phyloP scores from a whole-genome alignment of 2,797 vertebrate species.

The Lemur catta region DNA sequence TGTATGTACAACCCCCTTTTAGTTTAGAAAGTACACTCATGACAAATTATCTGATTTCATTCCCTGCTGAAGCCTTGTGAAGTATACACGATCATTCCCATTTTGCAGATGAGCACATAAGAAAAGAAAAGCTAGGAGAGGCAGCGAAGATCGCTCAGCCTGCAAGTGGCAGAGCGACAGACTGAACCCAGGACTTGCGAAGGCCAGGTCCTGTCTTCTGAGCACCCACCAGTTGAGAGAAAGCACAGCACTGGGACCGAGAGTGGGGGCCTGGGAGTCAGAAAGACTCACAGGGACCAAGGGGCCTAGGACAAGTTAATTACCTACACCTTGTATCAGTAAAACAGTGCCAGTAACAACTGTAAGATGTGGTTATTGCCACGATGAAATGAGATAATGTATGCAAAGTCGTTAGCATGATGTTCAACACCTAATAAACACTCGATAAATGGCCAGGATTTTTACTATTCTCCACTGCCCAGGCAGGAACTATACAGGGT shows the following conservation, averaged over 20 bases:
- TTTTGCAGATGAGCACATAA: background rate
- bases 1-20: background rate
- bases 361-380: background rate
- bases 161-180: background rate
- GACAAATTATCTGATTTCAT: background rate
- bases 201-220: background rate
- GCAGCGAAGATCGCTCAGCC: background rate
- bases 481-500: background rate
- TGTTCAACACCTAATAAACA: background rate
- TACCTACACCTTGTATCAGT: background rate
- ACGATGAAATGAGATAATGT: background rate
- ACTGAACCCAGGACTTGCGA: background rate
- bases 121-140: background rate
- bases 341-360: background rate
- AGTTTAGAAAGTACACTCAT: background rate
- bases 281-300: background rate
- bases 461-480: background rate
- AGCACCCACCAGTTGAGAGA: accelerated
- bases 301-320: background rate
- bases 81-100: background rate
- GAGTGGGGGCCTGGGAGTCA: background rate
- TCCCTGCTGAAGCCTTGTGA: background rate
- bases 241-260: background rate
- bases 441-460: background rate
- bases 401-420: background rate